phyloP scores from a whole-genome alignment of 2,113 vertebrate genomes.

The Gallinago jamesoni region DNA sequence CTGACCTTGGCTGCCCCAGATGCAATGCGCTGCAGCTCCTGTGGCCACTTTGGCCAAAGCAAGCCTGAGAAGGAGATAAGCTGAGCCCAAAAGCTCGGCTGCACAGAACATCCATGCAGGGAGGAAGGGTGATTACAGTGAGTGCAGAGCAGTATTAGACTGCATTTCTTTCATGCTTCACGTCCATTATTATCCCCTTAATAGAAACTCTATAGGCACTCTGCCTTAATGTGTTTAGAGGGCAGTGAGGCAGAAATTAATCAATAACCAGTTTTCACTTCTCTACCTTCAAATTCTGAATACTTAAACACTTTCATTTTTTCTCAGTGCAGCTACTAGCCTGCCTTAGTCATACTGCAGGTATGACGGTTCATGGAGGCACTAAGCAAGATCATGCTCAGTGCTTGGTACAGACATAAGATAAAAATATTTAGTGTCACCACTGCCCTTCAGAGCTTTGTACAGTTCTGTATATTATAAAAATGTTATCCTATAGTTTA shows the following conservation, averaged over 20 bases:
- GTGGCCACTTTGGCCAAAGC: fast-evolving
- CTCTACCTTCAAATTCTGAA: neutral
- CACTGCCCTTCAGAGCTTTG: neutral
- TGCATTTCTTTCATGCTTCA: neutral
- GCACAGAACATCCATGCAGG: fast-evolving
- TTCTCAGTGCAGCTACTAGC: neutral
- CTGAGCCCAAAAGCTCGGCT: neutral
- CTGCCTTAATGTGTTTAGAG: neutral
- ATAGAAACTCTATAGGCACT: fast-evolving
- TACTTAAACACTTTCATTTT: neutral
- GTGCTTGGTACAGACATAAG: neutral
- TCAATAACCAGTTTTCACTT: neutral
- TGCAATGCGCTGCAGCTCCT: fast-evolving
- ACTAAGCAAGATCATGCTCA: neutral
- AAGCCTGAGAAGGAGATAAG: neutral
- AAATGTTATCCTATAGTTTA: neutral
- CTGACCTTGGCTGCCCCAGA: neutral
- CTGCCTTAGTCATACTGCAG: neutral
- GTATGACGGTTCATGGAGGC: neutral
- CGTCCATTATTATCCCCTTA: neutral
- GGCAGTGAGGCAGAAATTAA: neutral
- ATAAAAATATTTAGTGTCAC: neutral
- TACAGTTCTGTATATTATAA: neutral
- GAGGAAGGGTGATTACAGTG: neutral
- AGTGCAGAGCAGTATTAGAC: neutral